These are phyloP conservation scores for Jaculus jaculus DNA, from an alignment of 2,113 vertebrate species.

Conservation along the genomic window DNA sequence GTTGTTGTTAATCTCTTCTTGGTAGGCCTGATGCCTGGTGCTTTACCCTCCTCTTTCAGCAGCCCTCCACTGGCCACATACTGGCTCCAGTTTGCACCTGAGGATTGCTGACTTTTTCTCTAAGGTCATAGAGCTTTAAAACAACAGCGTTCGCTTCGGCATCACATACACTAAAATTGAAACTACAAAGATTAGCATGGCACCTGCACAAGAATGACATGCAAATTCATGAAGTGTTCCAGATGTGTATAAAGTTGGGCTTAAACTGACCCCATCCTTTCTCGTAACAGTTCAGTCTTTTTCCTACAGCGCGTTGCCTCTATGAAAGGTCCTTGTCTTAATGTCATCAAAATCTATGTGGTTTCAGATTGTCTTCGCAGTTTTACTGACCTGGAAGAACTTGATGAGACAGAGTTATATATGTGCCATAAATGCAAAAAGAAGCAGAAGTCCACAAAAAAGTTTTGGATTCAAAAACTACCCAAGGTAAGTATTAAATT, in stretches of 20 bases:
- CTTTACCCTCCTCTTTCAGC: neutral
- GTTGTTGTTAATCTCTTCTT: neutral
- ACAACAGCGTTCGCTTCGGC: no score
- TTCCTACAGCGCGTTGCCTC: neutral
- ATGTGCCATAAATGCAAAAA: slow-evolving; percentile 99
- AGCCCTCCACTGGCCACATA: neutral
- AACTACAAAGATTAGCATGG: no score
- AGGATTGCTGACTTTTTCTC: neutral
- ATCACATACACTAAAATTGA: no score
- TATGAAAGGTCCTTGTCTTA: neutral
- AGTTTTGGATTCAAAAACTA: slow-evolving; percentile 98
- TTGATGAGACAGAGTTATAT: slow-evolving; percentile 97
- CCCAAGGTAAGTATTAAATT: slow-evolving; percentile 88
- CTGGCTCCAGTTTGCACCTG: neutral
- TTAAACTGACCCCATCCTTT: neutral
- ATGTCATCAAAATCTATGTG: slow-evolving; percentile 20
- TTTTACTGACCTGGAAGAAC: slow-evolving; percentile 98
- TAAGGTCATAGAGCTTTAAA: neutral
- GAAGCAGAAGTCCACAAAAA: slow-evolving; percentile 98
- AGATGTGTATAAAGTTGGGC: neutral
- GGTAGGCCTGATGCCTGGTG: neutral
- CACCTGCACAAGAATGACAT: no score
- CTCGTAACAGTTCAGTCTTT: neutral
- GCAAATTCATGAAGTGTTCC: no score
- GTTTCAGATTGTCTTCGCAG: slow-evolving; percentile 94